These are phyloP conservation scores for Gobio occitaniae DNA, from an alignment of 2,797 vertebrate genomes.

Conservation along the genomic window DNA sequence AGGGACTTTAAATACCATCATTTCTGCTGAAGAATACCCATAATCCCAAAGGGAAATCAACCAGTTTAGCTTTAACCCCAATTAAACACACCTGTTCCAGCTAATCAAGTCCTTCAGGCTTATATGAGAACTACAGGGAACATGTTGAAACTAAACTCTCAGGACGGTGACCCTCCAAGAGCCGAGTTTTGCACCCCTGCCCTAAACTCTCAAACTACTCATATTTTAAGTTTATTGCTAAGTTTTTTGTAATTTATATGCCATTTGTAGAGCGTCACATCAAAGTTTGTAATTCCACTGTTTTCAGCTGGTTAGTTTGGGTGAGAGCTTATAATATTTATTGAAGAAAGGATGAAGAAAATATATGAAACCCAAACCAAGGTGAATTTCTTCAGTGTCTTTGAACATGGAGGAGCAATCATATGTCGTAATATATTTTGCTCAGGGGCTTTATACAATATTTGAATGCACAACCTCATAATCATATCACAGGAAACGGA, in stretches of 20 bases:
- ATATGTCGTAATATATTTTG: neutral
- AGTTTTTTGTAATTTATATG: neutral
- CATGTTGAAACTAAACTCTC: too few species aligned
- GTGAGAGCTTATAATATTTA: neutral
- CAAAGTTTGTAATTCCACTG: too few species aligned
- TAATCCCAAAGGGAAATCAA: neutral
- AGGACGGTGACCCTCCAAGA: too few species aligned
- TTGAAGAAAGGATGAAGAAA: neutral
- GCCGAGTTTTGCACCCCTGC: too few species aligned
- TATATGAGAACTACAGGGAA: too few species aligned
- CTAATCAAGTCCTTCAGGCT: too few species aligned
- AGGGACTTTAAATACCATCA: neutral
- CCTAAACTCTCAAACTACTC: neutral
- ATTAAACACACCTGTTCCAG: too few species aligned
- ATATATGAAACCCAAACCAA: neutral
- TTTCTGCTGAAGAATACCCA: neutral
- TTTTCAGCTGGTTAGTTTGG: too few species aligned
- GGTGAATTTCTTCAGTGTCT: neutral
- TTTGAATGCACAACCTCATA: neutral
- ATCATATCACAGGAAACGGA: neutral
- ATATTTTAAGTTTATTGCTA: neutral
- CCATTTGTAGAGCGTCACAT: too few species aligned
- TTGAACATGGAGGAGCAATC: neutral
- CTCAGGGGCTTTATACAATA: neutral
- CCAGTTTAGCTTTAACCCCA: neutral